A percentile compares a stretch with the other conserved stretches of the same genome.
phyloP scores from a whole-genome alignment of 2,888 invertebrate species.

The Leptothorax acervorum region DNA sequence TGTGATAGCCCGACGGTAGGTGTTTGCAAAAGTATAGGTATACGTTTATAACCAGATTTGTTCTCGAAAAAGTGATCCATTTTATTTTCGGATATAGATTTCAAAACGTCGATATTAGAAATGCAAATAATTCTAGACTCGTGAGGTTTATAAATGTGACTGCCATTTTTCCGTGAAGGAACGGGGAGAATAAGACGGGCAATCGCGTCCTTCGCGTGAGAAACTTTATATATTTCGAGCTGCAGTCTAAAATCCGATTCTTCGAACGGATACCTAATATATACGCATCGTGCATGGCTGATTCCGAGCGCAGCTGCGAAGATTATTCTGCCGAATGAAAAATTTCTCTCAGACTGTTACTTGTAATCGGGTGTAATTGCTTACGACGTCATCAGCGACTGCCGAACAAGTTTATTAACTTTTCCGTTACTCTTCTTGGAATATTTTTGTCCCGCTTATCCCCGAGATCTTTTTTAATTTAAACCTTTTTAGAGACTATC shows the following conservation, averaged over 20 bases:
- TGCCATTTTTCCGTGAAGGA: slow-evolving; percentile 54
- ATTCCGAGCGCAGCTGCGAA: slow-evolving; percentile 80
- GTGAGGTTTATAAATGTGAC: slow-evolving; percentile 64
- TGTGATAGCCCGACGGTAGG: slow-evolving; percentile 56
- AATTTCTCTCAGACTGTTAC: slow-evolving; percentile 59
- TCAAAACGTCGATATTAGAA: slow-evolving; percentile 75
- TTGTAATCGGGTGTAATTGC: slow-evolving; percentile 59
- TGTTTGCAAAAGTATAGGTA: slow-evolving; percentile 48
- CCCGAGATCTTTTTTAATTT: neutral
- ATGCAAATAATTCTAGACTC: slow-evolving; percentile 78
- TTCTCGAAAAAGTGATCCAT: neutral
- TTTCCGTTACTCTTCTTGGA: neutral
- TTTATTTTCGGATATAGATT: slow-evolving; percentile 55
- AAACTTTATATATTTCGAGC: slow-evolving; percentile 76
- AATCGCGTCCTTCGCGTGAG: slow-evolving; percentile 46
- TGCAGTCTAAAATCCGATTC: slow-evolving; percentile 68
- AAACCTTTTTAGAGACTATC: neutral
- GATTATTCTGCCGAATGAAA: slow-evolving; percentile 77
- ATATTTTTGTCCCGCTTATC: slow-evolving; percentile 1
- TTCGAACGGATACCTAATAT: slow-evolving; percentile 38
- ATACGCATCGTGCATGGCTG: slow-evolving; percentile 76
- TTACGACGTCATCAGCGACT: slow-evolving; percentile 65
- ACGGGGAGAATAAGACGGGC: slow-evolving; percentile 13
- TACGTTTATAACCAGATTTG: slow-evolving; percentile 37
- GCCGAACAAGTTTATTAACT: slow-evolving; percentile 25